Base-by-base conservation (phyloP, 2,797 vertebrate species). In the Anisognathus igniventris region DNA sequence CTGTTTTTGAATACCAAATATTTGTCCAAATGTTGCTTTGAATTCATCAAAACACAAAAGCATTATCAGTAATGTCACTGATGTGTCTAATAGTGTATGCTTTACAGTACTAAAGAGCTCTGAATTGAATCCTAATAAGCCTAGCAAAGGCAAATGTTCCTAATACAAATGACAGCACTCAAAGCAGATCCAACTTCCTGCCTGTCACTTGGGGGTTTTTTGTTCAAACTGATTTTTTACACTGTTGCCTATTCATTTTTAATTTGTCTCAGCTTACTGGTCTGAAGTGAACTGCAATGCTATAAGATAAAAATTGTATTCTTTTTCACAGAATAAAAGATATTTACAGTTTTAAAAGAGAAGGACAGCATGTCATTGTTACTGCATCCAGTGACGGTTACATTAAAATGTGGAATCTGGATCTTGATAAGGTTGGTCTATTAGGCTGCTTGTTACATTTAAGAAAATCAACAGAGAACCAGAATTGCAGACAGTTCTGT, bases 361-460 rank as follows among this genome's bases (percentile, higher is more conserved):
- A 98, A 72, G 98, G 98, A 86, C 96, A 97, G 90, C 98, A 96
- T 42, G 81, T 99, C 88, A 45, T 99, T 86, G 98, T 98, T 92
- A 99, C 99, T 14, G 99, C 99, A 23, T 99, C 99, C 17, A 99
- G 98, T 60, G 99, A 99, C 18, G 99, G 99, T 68, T 99, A 98
- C 96, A 98, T 99, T 97, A 99, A 99, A 98, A 97, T 99, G 97
- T 99, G 99, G 99, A 98, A 98, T 75, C 95, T 99, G 45, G 86
- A 98, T 80, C 93, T 98, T 47, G 96, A 98, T 78, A 98, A 99
- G 98, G 99, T 98, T 77, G 51, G 98, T 96, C 80, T 78, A 9
- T 56, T 50, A 57, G 30, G 51, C 33, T 57, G 28, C 40, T 51
- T 74, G 16, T 67, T 71, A 22, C 14, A 24, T 54, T 82, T 74